Conservation (phyloP, 2,113 vertebrate genomes). For the Chaetodon trifascialis region DNA sequence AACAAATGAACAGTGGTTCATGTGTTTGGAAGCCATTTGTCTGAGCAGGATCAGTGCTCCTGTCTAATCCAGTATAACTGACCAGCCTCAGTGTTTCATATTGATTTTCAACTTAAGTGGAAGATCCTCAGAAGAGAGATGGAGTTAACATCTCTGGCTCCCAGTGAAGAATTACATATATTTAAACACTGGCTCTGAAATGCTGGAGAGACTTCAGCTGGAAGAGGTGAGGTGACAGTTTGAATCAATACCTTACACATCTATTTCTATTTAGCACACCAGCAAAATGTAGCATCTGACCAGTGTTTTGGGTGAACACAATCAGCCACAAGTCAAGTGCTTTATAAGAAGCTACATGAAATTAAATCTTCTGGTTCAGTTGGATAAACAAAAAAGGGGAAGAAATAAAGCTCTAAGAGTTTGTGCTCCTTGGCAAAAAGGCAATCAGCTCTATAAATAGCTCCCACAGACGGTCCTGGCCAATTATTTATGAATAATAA, state of each 20-base stretch:
- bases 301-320: not conserved
- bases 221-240: constrained; percentile 17
- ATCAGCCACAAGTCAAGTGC: constrained; percentile 33
- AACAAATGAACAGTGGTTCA: constrained; percentile 35
- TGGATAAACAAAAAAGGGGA: constrained; percentile 19
- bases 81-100: constrained; percentile 46
- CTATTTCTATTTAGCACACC: constrained; percentile 26
- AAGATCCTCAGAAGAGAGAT: constrained; percentile 55
- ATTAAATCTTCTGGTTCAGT: constrained; percentile 34
- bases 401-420: constrained; percentile 41
- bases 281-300: constrained; percentile 9
- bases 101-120: constrained; percentile 69
- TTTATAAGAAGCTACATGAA: constrained; percentile 11
- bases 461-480: constrained; percentile 62
- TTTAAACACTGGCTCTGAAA: constrained; percentile 12
- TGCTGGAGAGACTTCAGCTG: constrained; percentile 24
- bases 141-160: constrained; percentile 59
- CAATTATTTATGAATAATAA: constrained; percentile 83
- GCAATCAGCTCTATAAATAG: constrained; percentile 78
- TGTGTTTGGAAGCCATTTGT: constrained; percentile 53
- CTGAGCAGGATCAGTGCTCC: constrained; percentile 29
- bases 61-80: constrained; percentile 62
- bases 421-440: constrained; percentile 59
- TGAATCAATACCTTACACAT: constrained; percentile 42
- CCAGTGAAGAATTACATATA: constrained; percentile 50